Evolutionary conservation across 1,140 invertebrate species (phyloP).

Genomic region (Triops longicaudatus): DNA sequence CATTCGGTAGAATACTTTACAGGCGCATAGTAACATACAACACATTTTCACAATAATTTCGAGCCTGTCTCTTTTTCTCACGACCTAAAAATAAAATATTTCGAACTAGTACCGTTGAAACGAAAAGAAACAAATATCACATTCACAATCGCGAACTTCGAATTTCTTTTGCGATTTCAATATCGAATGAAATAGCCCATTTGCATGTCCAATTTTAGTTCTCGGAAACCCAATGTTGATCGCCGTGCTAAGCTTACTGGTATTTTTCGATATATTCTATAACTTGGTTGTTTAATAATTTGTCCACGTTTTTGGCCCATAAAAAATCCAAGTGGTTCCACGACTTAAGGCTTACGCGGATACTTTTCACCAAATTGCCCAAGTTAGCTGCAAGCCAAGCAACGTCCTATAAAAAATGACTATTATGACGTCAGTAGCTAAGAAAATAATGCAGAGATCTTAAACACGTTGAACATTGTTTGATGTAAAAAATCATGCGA

Average conservation of each 20-base stretch:
- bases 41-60: too few relatives aligned
- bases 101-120: too few relatives aligned
- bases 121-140: too few relatives aligned
- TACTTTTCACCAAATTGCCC: slow-evolving; percentile 41
- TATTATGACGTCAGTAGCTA: not conserved
- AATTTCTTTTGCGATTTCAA: too few relatives aligned
- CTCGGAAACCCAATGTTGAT: too few relatives aligned
- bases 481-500: not conserved
- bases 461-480: not conserved
- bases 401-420: slow-evolving; percentile 46
- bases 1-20: too few relatives aligned
- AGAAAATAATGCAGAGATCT: not conserved
- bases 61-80: too few relatives aligned
- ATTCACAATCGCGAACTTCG: too few relatives aligned
- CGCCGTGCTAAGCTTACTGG: not conserved
- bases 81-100: too few relatives aligned
- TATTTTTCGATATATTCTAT: slow-evolving; percentile 31
- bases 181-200: too few relatives aligned
- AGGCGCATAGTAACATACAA: too few relatives aligned
- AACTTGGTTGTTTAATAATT: slow-evolving; percentile 35
- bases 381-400: slow-evolving; percentile 43
- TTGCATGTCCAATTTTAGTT: too few relatives aligned
- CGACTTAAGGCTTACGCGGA: slow-evolving; percentile 45
- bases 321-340: slow-evolving; percentile 66
- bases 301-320: slow-evolving; percentile 47